Conservation (phyloP, 2,888 invertebrate genomes). For the Girardia tigrina region DNA sequence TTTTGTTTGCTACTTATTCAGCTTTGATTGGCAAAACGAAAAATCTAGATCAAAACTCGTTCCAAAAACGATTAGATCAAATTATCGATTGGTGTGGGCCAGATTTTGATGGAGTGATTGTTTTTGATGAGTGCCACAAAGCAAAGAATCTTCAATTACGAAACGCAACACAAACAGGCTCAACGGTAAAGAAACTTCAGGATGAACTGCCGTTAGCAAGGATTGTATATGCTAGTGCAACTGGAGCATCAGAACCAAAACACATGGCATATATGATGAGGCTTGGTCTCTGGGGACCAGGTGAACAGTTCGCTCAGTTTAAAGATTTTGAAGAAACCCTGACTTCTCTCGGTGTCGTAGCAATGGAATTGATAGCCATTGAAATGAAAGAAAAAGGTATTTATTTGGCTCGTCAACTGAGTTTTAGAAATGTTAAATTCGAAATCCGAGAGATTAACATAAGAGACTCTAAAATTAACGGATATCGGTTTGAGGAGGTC, state of each 20-base stretch:
- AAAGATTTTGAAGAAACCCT: constrained; percentile 45
- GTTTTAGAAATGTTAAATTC: constrained; percentile 39
- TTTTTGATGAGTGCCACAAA: constrained; percentile 49
- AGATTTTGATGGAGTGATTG: constrained; percentile 40
- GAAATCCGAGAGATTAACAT: too few relatives aligned
- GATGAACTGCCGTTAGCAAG: constrained; percentile 46
- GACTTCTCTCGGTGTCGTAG: constrained; percentile 53
- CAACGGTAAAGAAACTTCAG: constrained; percentile 45
- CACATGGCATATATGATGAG: constrained; percentile 50
- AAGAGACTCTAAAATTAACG: too few relatives aligned
- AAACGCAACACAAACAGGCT: constrained; percentile 46
- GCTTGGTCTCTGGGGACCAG: constrained; percentile 47
- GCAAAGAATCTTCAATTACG: constrained; percentile 48
- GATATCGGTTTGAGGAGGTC: too few relatives aligned
- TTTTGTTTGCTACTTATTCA: constrained; percentile 48
- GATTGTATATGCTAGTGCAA: constrained; percentile 49
- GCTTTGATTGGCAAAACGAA: constrained; percentile 47
- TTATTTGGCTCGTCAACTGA: constrained; percentile 47
- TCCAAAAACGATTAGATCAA: constrained; percentile 43
- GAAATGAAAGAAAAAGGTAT: constrained; percentile 49
- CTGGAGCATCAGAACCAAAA: constrained; percentile 47
- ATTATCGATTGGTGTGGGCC: constrained; percentile 47
- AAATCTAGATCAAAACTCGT: constrained; percentile 41
- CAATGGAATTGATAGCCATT: constrained; percentile 49
- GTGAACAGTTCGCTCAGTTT: constrained; percentile 45